phyloP scores from a whole-genome alignment of 2,888 invertebrate genomes.

The Sacculina carcini region DNA sequence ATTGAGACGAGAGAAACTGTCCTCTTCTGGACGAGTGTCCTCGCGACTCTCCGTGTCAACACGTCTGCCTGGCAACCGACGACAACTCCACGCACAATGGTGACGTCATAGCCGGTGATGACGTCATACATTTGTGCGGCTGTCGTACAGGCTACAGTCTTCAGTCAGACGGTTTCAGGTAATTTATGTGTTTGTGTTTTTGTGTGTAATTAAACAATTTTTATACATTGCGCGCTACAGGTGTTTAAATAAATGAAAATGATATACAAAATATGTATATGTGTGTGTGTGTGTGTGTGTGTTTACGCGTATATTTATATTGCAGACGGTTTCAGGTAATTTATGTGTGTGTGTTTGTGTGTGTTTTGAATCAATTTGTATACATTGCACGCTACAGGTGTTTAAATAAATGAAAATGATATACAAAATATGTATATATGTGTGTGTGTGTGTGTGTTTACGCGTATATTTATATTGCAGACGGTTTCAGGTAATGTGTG shows the following conservation, averaged over 20 bases:
- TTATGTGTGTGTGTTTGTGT: no score
- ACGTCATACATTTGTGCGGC: no score
- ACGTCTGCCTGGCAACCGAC: background rate
- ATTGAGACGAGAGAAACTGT: background rate
- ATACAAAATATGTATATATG: background rate
- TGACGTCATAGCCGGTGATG: no score
- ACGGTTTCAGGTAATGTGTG: no score
- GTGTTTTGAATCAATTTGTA: no score
- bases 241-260: no score
- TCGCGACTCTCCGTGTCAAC: background rate
- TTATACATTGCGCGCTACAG: background rate
- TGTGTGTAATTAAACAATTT: background rate
- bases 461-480: background rate
- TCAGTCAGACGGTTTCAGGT: conserved; percentile 27
- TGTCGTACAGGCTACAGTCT: background rate
- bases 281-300: background rate
- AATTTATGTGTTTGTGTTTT: no score
- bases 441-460: background rate
- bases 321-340: no score
- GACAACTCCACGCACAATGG: background rate
- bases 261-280: background rate
- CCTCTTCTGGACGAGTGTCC: conserved; percentile 6
- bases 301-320: no score
- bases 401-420: no score
- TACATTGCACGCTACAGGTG: no score